Conservation (phyloP, 2,797 vertebrate species). For the Cetoscarus ocellatus region DNA sequence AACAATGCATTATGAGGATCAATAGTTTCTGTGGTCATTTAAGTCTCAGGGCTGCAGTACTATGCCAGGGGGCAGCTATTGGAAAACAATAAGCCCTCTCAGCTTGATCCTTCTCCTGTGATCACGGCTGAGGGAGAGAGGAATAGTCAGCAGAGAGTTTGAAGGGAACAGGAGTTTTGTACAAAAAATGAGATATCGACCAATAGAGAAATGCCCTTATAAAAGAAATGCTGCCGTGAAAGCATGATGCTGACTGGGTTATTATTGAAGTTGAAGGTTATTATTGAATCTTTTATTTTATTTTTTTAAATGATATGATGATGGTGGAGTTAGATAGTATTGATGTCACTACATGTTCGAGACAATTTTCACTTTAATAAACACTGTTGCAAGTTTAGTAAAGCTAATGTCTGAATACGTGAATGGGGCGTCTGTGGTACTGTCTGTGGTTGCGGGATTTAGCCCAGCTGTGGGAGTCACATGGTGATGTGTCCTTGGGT, state of each 20-base stretch:
- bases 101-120: slow-evolving; percentile 73
- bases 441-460: no score
- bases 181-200: slow-evolving; percentile 61
- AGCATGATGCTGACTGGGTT: slow-evolving; percentile 3
- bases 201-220: slow-evolving; percentile 29
- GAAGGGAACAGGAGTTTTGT: slow-evolving; percentile 44
- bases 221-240: slow-evolving; percentile 30
- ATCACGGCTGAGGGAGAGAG: slow-evolving; percentile 56
- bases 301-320: not conserved
- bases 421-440: no score
- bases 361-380: no score
- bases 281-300: not conserved
- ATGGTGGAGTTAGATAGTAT: not conserved
- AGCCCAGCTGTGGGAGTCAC: no score
- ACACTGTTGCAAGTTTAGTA: no score
- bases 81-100: slow-evolving; percentile 77
- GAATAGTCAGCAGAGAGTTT: slow-evolving; percentile 47
- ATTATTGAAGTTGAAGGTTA: slow-evolving; percentile 13
- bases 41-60: slow-evolving; percentile 70
- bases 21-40: slow-evolving; percentile 75
- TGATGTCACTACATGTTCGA: no score
- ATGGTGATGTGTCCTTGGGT: no score
- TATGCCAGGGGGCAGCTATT: slow-evolving; percentile 66
- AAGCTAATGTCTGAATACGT: no score
- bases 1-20: slow-evolving; percentile 81